Conservation (phyloP, 2,113 vertebrate genomes). For the Microtus pennsylvanicus region DNA sequence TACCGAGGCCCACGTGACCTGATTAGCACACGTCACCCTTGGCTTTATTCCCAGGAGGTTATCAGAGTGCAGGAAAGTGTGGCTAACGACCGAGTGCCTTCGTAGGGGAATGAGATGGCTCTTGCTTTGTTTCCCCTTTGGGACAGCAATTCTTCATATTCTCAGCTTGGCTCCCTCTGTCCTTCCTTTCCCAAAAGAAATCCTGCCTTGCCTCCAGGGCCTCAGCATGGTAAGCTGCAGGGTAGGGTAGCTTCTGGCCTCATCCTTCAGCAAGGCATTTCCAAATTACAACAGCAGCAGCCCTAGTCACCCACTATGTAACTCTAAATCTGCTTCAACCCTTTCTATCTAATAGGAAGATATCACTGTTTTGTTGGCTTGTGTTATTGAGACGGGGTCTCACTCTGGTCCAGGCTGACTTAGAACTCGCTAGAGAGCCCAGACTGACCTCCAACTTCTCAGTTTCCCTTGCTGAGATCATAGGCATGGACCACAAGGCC, state of each 20-base stretch:
- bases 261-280: not conserved
- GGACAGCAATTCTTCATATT: not conserved
- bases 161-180: not conserved
- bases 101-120: fast-evolving
- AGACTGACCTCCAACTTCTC: not conserved
- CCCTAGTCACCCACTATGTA: not conserved
- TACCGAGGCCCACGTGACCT: too few relatives aligned
- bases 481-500: not conserved
- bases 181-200: not conserved
- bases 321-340: not conserved
- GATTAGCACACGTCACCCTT: not conserved
- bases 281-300: too few relatives aligned
- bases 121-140: not conserved
- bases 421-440: not conserved
- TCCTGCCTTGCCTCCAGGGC: not conserved
- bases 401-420: not conserved
- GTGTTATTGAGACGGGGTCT: not conserved
- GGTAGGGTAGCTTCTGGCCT: not conserved
- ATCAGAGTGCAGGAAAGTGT: not conserved
- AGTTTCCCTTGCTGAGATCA: not conserved
- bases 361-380: not conserved
- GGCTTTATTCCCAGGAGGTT: not conserved
- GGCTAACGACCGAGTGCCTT: not conserved
- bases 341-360: too few relatives aligned
- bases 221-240: not conserved